Percentiles rank a stretch among this genome's conserved stretches.
phyloP scores from a whole-genome alignment of 2,888 invertebrate species.

The Trachelus troglodyta region DNA sequence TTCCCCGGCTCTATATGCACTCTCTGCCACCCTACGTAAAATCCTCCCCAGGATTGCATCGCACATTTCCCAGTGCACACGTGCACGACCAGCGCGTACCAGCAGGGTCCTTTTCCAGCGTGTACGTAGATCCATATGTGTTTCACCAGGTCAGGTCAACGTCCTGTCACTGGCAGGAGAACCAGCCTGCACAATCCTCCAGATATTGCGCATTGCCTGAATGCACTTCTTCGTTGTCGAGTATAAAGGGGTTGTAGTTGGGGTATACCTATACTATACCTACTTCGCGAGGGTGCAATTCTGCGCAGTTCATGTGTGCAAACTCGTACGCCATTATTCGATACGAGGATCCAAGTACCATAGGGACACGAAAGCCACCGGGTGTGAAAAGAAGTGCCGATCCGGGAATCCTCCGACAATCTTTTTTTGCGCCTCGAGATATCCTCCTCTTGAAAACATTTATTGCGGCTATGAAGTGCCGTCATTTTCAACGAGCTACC shows the following conservation, averaged over 20 bases:
- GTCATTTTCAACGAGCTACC: not conserved
- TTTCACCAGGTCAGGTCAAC: constrained; percentile 67
- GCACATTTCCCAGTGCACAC: constrained; percentile 42
- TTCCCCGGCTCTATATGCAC: constrained; percentile 24
- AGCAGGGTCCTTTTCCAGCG: constrained; percentile 30
- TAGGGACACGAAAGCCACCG: not conserved
- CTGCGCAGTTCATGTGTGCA: not conserved
- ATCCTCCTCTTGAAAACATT: not conserved
- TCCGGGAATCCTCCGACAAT: not conserved
- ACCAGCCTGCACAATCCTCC: constrained; percentile 47
- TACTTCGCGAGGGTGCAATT: not conserved
- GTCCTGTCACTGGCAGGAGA: constrained; percentile 53
- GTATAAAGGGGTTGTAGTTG: not conserved
- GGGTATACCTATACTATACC: not conserved
- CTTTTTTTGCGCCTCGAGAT: not conserved
- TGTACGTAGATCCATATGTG: constrained; percentile 60
- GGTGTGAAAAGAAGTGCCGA: not conserved
- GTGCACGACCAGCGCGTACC: constrained; percentile 19
- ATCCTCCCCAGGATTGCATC: constrained; percentile 54
- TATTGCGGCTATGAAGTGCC: not conserved
- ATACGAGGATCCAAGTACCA: not conserved
- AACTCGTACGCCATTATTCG: not conserved
- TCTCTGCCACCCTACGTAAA: constrained; percentile 48
- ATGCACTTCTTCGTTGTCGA: constrained; percentile 28
- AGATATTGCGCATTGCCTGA: constrained; percentile 45